phyloP scores from a whole-genome alignment of 2,113 vertebrate species.

The Catharus minimus region DNA sequence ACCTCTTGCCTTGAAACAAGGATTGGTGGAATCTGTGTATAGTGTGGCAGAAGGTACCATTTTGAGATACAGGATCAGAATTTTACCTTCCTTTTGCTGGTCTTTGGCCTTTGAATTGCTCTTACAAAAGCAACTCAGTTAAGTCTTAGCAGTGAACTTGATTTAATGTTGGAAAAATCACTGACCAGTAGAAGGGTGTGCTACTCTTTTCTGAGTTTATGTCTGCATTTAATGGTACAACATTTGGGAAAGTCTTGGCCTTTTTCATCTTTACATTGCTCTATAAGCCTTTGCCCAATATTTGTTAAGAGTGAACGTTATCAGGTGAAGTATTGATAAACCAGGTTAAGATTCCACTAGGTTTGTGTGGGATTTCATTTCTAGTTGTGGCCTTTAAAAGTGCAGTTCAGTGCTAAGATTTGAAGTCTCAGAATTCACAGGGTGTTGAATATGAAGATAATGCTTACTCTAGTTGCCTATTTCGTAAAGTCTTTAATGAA shows the following conservation, averaged over 20 bases:
- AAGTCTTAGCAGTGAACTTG: not conserved
- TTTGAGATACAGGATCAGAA: not conserved
- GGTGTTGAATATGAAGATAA: not conserved
- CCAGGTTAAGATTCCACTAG: not conserved
- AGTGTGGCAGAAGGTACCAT: not conserved
- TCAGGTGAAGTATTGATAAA: not conserved
- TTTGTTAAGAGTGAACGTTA: not conserved
- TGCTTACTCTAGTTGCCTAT: not conserved
- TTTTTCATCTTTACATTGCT: not conserved
- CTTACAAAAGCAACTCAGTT: not conserved
- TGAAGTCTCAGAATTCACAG: not conserved
- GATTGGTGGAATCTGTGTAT: not conserved
- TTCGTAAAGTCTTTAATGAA: not conserved
- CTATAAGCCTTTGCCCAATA: not conserved
- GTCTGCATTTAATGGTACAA: rapidly evolving
- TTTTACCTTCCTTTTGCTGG: not conserved
- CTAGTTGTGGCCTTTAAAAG: not conserved
- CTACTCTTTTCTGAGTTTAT: not conserved
- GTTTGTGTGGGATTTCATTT: not conserved
- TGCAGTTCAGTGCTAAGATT: not conserved
- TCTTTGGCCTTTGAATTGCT: not conserved
- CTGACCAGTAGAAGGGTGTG: not conserved
- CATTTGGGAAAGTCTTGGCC: not conserved
- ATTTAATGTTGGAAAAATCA: not conserved
- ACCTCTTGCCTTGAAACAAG: not conserved